phyloP scores from a whole-genome alignment of 2,113 vertebrate species.

The Xiphorhynchus elegans region DNA sequence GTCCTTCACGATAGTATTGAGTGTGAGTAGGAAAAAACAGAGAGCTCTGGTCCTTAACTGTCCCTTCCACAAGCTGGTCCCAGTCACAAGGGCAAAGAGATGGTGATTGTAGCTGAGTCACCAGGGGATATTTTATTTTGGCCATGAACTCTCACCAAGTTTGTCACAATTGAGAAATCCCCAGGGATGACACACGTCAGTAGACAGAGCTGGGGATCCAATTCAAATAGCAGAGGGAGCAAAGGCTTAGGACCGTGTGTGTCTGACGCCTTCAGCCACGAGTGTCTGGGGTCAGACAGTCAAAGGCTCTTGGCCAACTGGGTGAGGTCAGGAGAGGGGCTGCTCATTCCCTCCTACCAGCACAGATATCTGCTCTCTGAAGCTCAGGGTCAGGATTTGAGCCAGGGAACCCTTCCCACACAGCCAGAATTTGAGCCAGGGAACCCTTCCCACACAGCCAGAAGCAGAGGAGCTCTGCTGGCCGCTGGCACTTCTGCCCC shows the following conservation, averaged over 20 bases:
- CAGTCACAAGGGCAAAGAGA: background rate
- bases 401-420: background rate
- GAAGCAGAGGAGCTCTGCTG: background rate
- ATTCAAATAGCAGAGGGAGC: conserved; percentile 7
- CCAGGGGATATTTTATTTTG: background rate
- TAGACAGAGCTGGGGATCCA: background rate
- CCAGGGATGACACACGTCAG: background rate
- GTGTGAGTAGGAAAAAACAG: background rate
- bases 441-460: background rate
- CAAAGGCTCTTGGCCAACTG: background rate
- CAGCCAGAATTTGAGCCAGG: background rate
- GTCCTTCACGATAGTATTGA: background rate
- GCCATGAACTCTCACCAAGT: background rate
- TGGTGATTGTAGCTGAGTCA: background rate
- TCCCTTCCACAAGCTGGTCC: background rate
- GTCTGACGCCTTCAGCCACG: background rate
- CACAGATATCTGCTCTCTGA: background rate
- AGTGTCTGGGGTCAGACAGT: background rate
- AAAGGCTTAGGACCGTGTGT: background rate
- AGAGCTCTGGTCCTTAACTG: background rate
- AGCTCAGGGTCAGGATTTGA: background rate
- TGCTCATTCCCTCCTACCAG: background rate
- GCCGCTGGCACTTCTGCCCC: background rate
- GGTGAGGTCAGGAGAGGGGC: background rate
- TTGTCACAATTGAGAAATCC: background rate